These are phyloP conservation scores for Prionace glauca DNA, from an alignment of 2,797 vertebrate species.

Conservation along the genomic window DNA sequence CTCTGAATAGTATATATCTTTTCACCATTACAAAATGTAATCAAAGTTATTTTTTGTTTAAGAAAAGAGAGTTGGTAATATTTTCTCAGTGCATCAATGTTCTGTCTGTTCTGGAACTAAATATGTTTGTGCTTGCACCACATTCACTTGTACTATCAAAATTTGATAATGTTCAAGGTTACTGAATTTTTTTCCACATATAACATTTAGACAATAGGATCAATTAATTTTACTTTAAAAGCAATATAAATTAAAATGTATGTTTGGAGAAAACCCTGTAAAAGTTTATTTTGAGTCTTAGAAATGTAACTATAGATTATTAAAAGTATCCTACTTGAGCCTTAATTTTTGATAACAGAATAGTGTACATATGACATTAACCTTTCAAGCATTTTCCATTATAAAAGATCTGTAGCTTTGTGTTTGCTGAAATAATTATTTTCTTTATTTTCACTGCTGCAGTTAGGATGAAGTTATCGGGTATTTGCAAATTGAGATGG, in stretches of 20 bases:
- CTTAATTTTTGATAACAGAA: background rate
- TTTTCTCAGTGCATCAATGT: background rate
- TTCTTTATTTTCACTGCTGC: background rate
- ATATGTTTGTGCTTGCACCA: background rate
- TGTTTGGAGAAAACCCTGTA: background rate
- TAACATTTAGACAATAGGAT: background rate
- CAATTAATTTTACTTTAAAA: background rate
- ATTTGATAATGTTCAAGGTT: slow-evolving; percentile 23
- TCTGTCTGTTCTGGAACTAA: background rate
- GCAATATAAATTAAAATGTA: background rate
- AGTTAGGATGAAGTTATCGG: background rate
- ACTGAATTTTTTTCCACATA: background rate
- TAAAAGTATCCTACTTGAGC: background rate
- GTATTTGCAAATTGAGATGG: background rate
- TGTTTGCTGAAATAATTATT: background rate
- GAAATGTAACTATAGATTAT: background rate
- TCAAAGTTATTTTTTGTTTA: background rate
- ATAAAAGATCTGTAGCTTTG: background rate
- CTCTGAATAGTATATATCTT: background rate
- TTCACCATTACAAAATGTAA: background rate
- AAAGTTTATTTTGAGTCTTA: background rate
- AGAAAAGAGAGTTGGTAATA: background rate
- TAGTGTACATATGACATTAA: background rate
- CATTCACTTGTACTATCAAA: background rate
- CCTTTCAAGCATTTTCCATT: background rate